Evolutionary conservation across 2,888 invertebrate species (phyloP), one percentile per base, ranked within the genome.

Genomic region (Ferrisia virgata): DNA sequence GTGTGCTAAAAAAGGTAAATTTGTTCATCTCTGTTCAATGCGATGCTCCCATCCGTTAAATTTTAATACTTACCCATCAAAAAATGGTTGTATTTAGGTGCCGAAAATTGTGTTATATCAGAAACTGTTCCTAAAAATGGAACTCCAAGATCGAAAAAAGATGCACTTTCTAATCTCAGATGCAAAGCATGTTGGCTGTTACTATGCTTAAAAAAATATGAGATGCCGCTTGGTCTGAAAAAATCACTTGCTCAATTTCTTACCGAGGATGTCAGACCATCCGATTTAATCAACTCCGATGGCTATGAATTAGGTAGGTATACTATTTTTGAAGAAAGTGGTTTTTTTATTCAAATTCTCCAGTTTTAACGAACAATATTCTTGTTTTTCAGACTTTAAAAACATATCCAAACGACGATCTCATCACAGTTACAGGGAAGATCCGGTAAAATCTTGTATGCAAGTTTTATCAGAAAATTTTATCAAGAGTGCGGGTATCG

Each of bases 161-260:
- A 83, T 72, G 83, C 83, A 31, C 76, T 83, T 76, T 83, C 83
- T 88, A 93, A 93, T 87, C 91, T 93, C 53, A 90, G 95, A 43
- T 96, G 96, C 89, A 92, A 94, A 82, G 95, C 95, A 18, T 96
- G 96, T 88, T 96, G 96, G 95, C 90, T 96, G 11, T 94, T 94
- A 89, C 92, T 94, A 91, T 96, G 96, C 88, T 89, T 95, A 76
- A 92, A 93, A 87, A 92, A 93, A 85, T 94, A 94, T 89, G 93
- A 94, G 89, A 92, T 95, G 88, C 94, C 95, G 79, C 89, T 92
- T 36, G 91, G 91, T 64, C 90, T 94, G 85, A 92, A 92, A 88
- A 90, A 92, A 85, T 92, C 93, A 81, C 90, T 95, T 84, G 92
- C 92, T 86, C 91, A 92, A 84, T 91, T 94, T 89, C 89, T 95